phyloP scores from a whole-genome alignment of 2,888 invertebrate species.

The Sphaerophoria rueppellii region DNA sequence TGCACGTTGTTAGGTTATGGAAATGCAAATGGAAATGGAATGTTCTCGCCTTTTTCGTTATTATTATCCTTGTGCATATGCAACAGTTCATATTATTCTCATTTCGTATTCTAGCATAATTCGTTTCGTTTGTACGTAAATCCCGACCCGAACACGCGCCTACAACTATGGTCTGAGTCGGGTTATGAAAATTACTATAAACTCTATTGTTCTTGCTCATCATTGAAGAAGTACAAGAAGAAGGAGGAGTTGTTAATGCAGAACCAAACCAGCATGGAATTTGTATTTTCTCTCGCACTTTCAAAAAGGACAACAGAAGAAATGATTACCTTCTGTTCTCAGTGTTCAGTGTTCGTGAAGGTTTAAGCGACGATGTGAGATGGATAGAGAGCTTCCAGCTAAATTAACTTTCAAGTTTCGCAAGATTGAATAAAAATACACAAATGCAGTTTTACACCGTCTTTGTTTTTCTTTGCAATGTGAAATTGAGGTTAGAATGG shows the following conservation, averaged over 20 bases:
- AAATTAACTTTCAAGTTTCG: constrained; percentile 26
- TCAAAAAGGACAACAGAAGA: neutral
- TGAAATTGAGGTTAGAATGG: neutral
- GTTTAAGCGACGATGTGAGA: neutral
- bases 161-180: neutral
- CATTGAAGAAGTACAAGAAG: too few relatives aligned
- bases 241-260: too few relatives aligned
- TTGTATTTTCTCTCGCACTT: neutral
- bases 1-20: neutral
- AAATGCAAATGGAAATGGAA: neutral
- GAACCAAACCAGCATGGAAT: too few relatives aligned
- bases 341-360: constrained; percentile 6
- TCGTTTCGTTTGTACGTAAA: neutral
- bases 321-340: constrained; percentile 3
- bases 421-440: constrained; percentile 22
- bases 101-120: neutral
- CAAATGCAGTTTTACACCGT: neutral
- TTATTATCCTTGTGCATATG: constrained; percentile 27
- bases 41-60: neutral
- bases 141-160: constrained; percentile 12
- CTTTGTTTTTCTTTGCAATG: neutral
- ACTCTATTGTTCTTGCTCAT: neutral
- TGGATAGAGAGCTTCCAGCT: neutral
- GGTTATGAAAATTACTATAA: neutral
- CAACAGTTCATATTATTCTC: constrained; percentile 17